phyloP scores from a whole-genome alignment of 2,888 invertebrate genomes.

The Iphiclides podalirius region DNA sequence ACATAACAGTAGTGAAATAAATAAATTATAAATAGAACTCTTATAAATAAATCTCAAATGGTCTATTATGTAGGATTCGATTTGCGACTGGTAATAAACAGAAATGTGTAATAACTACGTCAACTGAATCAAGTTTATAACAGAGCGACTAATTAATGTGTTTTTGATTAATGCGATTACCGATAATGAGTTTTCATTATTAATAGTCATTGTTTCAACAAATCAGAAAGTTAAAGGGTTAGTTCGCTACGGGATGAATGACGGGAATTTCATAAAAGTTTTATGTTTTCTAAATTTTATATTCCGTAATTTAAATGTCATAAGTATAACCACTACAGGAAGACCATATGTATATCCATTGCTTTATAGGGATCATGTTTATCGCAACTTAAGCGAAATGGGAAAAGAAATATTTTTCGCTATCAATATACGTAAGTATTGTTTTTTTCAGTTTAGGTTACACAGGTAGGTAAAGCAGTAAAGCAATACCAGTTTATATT shows the following conservation, averaged over 20 bases:
- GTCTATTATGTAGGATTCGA: no score
- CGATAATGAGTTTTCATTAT: not conserved
- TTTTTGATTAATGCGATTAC: not conserved
- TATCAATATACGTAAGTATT: slow-evolving; percentile 45
- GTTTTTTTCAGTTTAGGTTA: not conserved
- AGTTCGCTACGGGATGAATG: not conserved
- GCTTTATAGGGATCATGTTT: slow-evolving; percentile 44
- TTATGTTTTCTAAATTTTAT: slow-evolving; percentile 6
- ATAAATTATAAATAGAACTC: no score
- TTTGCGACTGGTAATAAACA: no score
- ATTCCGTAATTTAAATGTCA: not conserved
- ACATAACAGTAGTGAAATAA: not conserved
- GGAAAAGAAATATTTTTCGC: slow-evolving; percentile 45
- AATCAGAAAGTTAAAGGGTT: not conserved
- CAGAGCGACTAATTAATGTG: not conserved
- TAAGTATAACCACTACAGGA: slow-evolving; percentile 5
- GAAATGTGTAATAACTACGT: not conserved
- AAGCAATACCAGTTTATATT: no score
- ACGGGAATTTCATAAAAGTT: not conserved
- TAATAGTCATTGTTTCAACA: slow-evolving; percentile 1
- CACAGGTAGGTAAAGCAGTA: no score
- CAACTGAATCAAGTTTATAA: not conserved
- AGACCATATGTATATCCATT: slow-evolving; percentile 34
- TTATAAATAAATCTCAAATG: no score
- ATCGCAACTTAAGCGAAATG: slow-evolving; percentile 38